Base-by-base conservation (phyloP, 2,113 vertebrate genomes). In the Dolichallabes microphthalmus region DNA sequence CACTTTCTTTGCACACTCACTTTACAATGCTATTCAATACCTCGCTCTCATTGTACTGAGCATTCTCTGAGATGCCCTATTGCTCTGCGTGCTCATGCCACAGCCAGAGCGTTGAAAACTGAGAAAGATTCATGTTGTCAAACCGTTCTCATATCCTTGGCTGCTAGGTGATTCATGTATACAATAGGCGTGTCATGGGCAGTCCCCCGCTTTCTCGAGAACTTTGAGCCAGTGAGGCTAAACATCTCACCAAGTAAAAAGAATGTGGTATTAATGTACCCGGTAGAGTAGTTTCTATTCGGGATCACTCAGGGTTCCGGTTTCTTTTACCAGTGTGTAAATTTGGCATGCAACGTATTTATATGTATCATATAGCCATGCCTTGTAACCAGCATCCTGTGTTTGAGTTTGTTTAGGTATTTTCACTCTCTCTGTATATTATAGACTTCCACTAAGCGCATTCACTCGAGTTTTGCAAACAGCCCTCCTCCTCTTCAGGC, bases 401-500 rank as follows among this genome's bases (percentile, higher is more conserved):
- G 58, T 35, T 32, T 20, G n/a, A 69, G 79, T 11, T 25, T 77
- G 66, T 78, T 88, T 55, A 39, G 57, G 80, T 32, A 82, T 84
- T 45, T 80, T 73, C 73, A 66, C 39, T 86, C 53, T 57, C 71
- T 74, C 50, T 82, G 78, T 74, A 61, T 86, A 71, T 68, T 83
- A 85, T 52, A 61, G 58, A 60, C 86, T 76, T 88, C 88, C 50
- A 88, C 73, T 90, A 86, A 87, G 68, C 81, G n/a, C 84, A 88
- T 89, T 94, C 93, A 66, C 80, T 71, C 79, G 73, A 83, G 11
- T 86, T 85, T 55, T 58, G 63, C 78, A 87, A 87, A 81, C 80
- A 89, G 83, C 86, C 79, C 76, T 85, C 91, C 92, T 93, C 94
- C 90, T 93, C 91, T 91, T 86, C 89, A 90, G 93, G 91, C 93